Evolutionary conservation across 2,113 vertebrate genomes (phyloP), one percentile per base, ranked within the genome.

Genomic region (Procapra przewalskii): DNA sequence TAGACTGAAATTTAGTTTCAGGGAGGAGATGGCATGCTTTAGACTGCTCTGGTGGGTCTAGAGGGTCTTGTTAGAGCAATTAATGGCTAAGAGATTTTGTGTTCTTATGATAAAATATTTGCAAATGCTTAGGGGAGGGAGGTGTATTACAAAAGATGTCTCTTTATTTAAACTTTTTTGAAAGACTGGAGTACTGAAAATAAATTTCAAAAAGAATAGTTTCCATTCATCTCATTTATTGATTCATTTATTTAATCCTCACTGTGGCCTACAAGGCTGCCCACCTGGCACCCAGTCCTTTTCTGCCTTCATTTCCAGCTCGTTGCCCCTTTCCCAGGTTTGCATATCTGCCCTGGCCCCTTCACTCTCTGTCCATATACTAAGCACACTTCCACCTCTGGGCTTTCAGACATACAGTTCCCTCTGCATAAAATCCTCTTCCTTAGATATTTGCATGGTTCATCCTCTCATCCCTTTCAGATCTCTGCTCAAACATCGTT

Each of bases 1-100:
- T 81, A 85, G 17, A 48, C 59, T 75, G 52, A 91, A 57, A 80
- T 94, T 92, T 91, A 94, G 54, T 95, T 94, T 90, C 15, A 16
- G 64, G 92, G 45, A 92, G 62, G 84, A 89, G 40, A 87, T 67
- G 93, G 25, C 59, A 36, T 88, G 9, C 33, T 67, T 79, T 43
- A 59, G n/a, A 64, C 45, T 33, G 75, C 31, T 60, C 93, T 45
- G 45, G 5, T 3, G 7, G 50, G 45, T 13, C 48, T 52, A 10
- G 27, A 77, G 81, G 75, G 29, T 64, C 48, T 94, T 80, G 5
- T 29, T 95, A 29, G 88, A 96, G 71, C 88, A 59, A 31, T 27
- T 27, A 31, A 36, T 84, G 60, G 36, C 75, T 54, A 31, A 94
- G 59, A 92, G 60, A 40, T 93, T 75, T 88, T 54, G 45, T 54